Conservation (phyloP, 1,140 invertebrate species). For the Solenopsis invicta region DNA sequence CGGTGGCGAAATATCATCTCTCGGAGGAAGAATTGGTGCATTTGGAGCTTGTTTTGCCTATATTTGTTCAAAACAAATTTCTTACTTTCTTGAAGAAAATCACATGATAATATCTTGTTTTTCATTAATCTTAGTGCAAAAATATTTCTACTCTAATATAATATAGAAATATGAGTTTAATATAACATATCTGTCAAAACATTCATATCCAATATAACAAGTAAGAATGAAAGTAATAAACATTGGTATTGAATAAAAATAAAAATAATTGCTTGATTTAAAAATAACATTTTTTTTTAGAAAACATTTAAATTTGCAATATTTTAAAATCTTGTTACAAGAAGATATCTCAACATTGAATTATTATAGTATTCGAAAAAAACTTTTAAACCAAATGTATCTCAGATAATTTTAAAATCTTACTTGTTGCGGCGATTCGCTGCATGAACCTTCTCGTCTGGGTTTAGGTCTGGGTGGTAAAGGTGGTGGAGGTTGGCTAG, state of each 20-base stretch:
- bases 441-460: constrained; percentile 89
- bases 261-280: neutral
- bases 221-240: neutral
- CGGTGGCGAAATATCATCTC: constrained; percentile 89
- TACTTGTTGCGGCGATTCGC: constrained; percentile 88
- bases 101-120: neutral
- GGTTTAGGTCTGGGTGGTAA: constrained; percentile 88
- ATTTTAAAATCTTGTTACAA: neutral
- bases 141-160: neutral
- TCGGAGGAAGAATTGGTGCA: constrained; percentile 88
- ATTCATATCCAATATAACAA: neutral
- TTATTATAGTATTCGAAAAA: constrained; percentile 4
- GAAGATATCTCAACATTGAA: neutral
- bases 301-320: neutral
- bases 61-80: constrained; percentile 14
- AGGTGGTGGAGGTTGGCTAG: constrained; percentile 86
- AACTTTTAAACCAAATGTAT: neutral
- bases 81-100: constrained; percentile 6
- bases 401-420: constrained; percentile 23
- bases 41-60: constrained; percentile 88
- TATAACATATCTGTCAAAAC: neutral
- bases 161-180: neutral
- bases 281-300: neutral
- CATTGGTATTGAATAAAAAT: neutral
- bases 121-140: neutral